These are phyloP conservation scores for Elgaria multicarinata DNA, from an alignment of 2,113 vertebrate species.

Conservation along the genomic window DNA sequence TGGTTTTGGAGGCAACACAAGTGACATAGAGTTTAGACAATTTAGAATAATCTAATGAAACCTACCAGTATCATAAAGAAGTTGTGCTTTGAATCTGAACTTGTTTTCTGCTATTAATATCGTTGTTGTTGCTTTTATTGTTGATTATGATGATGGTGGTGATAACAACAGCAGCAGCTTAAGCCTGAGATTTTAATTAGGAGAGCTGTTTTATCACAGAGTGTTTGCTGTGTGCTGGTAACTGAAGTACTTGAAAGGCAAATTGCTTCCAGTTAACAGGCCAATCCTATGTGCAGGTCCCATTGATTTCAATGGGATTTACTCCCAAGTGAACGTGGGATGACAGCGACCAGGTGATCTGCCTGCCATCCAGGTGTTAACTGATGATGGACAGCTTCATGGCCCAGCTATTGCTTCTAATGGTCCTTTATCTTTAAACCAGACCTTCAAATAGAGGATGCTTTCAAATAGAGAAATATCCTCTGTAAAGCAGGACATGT, in stretches of 20 bases:
- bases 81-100: not conserved
- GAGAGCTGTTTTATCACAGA: not conserved
- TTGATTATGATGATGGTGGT: too few species aligned
- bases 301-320: not conserved
- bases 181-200: not conserved
- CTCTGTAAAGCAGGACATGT: too few species aligned
- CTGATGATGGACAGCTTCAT: too few species aligned
- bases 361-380: too few species aligned
- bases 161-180: too few species aligned
- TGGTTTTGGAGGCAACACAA: not conserved
- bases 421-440: too few species aligned
- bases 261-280: not conserved
- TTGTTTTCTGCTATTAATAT: not conserved
- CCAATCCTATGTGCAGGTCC: not conserved
- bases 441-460: too few species aligned
- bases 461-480: too few species aligned
- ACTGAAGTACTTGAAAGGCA: not conserved
- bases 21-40: not conserved
- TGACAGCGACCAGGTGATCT: too few species aligned
- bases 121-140: not conserved
- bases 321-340: not conserved
- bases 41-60: not conserved
- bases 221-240: not conserved
- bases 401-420: too few species aligned
- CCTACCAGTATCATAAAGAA: not conserved